These are phyloP conservation scores for Hecatera dysodea DNA, from an alignment of 2,888 invertebrate genomes.

Conservation along the genomic window DNA sequence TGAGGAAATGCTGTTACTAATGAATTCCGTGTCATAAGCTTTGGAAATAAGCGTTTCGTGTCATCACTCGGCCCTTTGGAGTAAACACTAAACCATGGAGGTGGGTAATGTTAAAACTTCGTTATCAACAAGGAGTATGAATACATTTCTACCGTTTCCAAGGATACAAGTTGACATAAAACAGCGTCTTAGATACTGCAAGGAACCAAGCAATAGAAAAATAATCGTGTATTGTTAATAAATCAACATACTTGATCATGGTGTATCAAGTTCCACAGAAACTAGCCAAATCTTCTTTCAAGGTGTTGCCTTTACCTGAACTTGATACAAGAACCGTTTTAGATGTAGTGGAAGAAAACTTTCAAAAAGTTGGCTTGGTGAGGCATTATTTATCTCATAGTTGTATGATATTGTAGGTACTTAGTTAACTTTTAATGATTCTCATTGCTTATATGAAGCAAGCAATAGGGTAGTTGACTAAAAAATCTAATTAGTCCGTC, in stretches of 20 bases:
- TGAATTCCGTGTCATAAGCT: no score
- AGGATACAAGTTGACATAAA: conserved; percentile 58
- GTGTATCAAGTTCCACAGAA: conserved; percentile 21
- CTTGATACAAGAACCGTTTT: conserved; percentile 79
- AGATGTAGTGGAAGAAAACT: conserved; percentile 86
- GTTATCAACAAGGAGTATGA: neutral
- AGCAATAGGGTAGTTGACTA: no score
- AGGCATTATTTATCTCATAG: conserved; percentile 63
- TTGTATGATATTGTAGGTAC: neutral
- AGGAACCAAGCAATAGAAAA: conserved; percentile 21
- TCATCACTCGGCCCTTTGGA: neutral
- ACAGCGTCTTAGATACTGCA: conserved; percentile 37
- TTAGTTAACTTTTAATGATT: conserved; percentile 16
- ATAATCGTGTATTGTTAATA: conserved; percentile 1
- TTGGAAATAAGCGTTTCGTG: no score
- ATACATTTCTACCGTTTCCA: conserved; percentile 36
- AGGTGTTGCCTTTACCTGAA: conserved; percentile 76
- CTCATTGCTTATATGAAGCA: conserved; percentile 36
- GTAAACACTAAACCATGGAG: neutral
- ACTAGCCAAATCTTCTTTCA: neutral
- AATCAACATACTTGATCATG: conserved; percentile 24
- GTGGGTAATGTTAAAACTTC: neutral
- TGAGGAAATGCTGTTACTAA: no score
- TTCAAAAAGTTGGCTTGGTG: conserved; percentile 78
- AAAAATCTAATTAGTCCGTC: no score